These are phyloP conservation scores for Motacilla tschutschensis DNA, from an alignment of 2,113 vertebrate species.

Conservation along the genomic window DNA sequence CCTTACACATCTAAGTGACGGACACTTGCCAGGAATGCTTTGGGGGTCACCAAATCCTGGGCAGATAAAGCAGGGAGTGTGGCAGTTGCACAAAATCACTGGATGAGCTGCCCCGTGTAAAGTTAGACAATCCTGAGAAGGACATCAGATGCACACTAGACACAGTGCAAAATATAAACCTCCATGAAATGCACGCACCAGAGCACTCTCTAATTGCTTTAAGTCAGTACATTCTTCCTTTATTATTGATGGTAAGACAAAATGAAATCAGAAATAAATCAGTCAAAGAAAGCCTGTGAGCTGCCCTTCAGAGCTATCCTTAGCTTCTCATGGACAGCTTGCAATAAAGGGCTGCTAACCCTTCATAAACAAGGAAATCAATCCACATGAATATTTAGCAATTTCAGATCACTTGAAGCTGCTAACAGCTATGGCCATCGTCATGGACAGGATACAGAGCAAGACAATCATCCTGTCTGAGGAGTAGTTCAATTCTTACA, in stretches of 20 bases:
- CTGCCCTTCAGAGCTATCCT: neutral
- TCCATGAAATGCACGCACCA: neutral
- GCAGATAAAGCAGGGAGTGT: neutral
- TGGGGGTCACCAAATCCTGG: neutral
- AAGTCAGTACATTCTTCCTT: neutral
- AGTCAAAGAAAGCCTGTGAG: neutral
- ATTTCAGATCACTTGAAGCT: neutral
- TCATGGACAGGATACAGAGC: neutral
- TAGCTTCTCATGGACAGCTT: neutral
- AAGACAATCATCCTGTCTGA: neutral
- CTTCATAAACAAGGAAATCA: neutral
- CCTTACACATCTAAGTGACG: neutral
- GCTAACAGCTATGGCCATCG: neutral
- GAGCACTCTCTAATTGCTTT: neutral
- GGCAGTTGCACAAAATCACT: neutral
- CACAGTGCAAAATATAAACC: neutral
- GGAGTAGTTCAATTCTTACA: neutral
- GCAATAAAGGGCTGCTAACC: neutral
- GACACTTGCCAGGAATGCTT: neutral
- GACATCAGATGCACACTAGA: neutral
- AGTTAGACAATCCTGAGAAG: neutral
- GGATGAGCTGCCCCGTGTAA: neutral
- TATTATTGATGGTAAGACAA: neutral
- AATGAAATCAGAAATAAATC: conserved; percentile 1
- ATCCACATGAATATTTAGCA: neutral